Percentiles rank a stretch among this genome's conserved stretches.
phyloP scores from a whole-genome alignment of 2,888 invertebrate genomes.

The Argyresthia albistria region DNA sequence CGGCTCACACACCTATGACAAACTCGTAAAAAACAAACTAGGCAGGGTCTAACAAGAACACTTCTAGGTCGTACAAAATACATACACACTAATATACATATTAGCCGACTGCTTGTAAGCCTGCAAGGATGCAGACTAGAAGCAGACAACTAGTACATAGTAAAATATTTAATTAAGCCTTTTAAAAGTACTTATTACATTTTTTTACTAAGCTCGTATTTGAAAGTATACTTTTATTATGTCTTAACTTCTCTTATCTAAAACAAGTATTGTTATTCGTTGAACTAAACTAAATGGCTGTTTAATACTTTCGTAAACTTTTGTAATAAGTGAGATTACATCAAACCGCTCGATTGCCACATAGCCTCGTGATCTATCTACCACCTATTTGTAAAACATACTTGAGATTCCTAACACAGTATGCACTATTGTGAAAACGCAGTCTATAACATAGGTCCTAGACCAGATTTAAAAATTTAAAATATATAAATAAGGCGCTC shows the following conservation, averaged over 20 bases:
- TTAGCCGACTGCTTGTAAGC: no score
- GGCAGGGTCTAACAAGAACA: conserved; percentile 30
- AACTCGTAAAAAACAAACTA: neutral
- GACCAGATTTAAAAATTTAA: neutral
- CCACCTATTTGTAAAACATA: no score
- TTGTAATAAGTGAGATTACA: no score
- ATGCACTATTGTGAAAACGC: no score
- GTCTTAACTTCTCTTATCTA: neutral
- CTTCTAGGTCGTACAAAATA: conserved; percentile 31
- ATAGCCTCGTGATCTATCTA: no score
- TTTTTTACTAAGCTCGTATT: neutral
- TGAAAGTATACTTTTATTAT: neutral
- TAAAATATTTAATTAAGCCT: neutral
- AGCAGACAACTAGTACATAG: no score
- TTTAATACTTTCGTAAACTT: neutral
- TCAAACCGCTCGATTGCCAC: no score
- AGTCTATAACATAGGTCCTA: no score
- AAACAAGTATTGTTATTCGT: no score
- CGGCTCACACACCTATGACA: neutral
- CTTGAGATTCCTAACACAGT: no score
- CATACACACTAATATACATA: conserved; percentile 3
- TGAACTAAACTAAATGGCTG: no score
- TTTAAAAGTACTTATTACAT: neutral
- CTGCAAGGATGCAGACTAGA: no score
- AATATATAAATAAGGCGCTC: neutral